These are phyloP conservation scores for Wiebesia pumilae DNA, from an alignment of 1,140 invertebrate genomes.

Conservation along the genomic window DNA sequence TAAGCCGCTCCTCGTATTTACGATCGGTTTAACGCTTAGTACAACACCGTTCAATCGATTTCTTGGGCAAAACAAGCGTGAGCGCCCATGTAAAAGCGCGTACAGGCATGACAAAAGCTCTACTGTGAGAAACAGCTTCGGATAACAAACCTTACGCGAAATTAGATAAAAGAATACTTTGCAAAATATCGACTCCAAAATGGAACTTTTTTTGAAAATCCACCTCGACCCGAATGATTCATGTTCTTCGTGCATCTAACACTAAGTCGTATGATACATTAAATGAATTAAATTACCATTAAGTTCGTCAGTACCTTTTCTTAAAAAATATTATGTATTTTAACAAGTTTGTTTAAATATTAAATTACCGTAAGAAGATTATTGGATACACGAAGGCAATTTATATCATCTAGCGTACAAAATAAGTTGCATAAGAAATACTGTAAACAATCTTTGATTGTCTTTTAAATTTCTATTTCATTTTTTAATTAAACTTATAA, in stretches of 20 bases:
- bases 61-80: slow-evolving; percentile 32
- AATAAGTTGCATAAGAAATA: too few relatives aligned
- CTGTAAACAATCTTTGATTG: too few relatives aligned
- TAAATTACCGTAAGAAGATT: too few relatives aligned
- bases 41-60: slow-evolving; percentile 56
- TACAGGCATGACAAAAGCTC: slow-evolving; percentile 23
- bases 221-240: neutral
- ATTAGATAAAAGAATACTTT: slow-evolving; percentile 41
- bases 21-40: slow-evolving; percentile 60
- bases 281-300: neutral
- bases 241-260: neutral
- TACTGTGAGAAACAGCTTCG: neutral
- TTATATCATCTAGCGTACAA: too few relatives aligned
- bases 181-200: slow-evolving; percentile 18
- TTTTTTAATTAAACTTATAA: neutral
- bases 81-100: too few relatives aligned
- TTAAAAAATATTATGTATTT: neutral
- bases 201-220: neutral
- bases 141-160: slow-evolving; percentile 22
- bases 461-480: too few relatives aligned
- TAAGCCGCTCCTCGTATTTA: slow-evolving; percentile 61
- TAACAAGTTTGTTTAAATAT: too few relatives aligned
- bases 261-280: neutral
- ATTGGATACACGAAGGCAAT: too few relatives aligned
- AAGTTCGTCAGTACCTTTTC: neutral